These are phyloP conservation scores for Neria commutata DNA, from an alignment of 2,888 invertebrate species.

Conservation along the genomic window DNA sequence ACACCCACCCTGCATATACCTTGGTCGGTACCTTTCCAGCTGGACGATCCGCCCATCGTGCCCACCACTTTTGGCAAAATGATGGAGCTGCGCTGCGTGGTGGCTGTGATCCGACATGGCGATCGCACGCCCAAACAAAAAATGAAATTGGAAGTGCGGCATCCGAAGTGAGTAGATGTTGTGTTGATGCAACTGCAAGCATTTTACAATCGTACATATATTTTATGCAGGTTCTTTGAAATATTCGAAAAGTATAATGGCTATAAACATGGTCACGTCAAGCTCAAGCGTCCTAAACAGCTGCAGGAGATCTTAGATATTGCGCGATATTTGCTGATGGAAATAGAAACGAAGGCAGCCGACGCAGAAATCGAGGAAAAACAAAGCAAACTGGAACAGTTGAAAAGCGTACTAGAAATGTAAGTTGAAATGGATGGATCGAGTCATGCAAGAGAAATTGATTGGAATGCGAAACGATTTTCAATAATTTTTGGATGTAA, in stretches of 20 bases:
- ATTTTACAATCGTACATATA: not conserved
- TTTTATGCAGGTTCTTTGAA: slow-evolving; percentile 83
- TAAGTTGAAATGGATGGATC: slow-evolving; percentile 63
- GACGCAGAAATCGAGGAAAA: slow-evolving; percentile 96
- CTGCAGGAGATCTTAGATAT: slow-evolving; percentile 97
- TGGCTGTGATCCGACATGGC: slow-evolving; percentile 96
- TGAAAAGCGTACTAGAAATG: slow-evolving; percentile 99
- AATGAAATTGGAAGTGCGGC: slow-evolving; percentile 99
- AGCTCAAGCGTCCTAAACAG: slow-evolving; percentile 96
- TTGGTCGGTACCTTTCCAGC: slow-evolving; percentile 95
- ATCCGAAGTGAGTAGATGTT: slow-evolving; percentile 74
- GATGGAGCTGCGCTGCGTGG: slow-evolving; percentile 91
- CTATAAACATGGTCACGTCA: slow-evolving; percentile 93
- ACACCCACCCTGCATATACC: slow-evolving; percentile 97
- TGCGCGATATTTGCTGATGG: slow-evolving; percentile 85
- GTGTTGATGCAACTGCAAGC: not conserved
- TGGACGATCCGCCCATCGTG: slow-evolving; percentile 98
- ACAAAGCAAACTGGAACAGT: slow-evolving; percentile 94
- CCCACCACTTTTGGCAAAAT: slow-evolving; percentile 99
- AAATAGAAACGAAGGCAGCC: slow-evolving; percentile 85
- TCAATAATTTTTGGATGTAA: not conserved
- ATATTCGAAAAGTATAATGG: slow-evolving; percentile 98
- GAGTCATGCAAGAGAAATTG: not conserved
- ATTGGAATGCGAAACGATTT: not conserved
- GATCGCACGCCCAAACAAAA: slow-evolving; percentile 99